These are phyloP conservation scores for Coelopa frigida DNA, from an alignment of 1,140 invertebrate genomes.

Conservation along the genomic window DNA sequence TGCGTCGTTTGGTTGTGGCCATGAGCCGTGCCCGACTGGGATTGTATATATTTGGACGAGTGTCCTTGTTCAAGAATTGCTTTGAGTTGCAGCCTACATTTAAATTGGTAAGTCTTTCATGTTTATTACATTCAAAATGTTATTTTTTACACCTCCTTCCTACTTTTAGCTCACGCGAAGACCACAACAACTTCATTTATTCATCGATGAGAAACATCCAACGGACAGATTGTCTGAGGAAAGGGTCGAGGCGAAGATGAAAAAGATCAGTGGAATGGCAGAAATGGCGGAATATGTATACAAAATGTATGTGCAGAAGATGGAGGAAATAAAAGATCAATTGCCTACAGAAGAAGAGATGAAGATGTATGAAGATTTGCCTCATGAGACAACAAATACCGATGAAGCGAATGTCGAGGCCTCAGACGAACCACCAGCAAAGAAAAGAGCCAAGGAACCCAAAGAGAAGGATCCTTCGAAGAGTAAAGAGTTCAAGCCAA, in stretches of 20 bases:
- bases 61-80: conserved; percentile 90
- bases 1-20: conserved; percentile 92
- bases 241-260: conserved; percentile 24
- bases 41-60: conserved; percentile 91
- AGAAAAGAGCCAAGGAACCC: conserved; percentile 23
- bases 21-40: conserved; percentile 97
- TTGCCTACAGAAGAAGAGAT: conserved; percentile 28
- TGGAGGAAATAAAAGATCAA: conserved; percentile 57
- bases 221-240: conserved; percentile 51
- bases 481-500: conserved; percentile 45
- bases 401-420: not conserved
- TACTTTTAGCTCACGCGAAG: conserved; percentile 51
- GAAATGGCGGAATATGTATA: conserved; percentile 91
- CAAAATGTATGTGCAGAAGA: conserved; percentile 75
- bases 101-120: conserved; percentile 72
- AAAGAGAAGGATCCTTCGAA: conserved; percentile 27
- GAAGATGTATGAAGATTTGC: conserved; percentile 15
- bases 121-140: not conserved
- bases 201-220: conserved; percentile 73
- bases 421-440: conserved; percentile 27
- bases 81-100: conserved; percentile 94
- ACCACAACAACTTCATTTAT: conserved; percentile 68
- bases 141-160: not conserved
- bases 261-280: conserved; percentile 73
- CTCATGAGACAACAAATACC: conserved; percentile 10